phyloP scores from a whole-genome alignment of 2,113 vertebrate genomes.

The Pseudorectes ferrugineus region DNA sequence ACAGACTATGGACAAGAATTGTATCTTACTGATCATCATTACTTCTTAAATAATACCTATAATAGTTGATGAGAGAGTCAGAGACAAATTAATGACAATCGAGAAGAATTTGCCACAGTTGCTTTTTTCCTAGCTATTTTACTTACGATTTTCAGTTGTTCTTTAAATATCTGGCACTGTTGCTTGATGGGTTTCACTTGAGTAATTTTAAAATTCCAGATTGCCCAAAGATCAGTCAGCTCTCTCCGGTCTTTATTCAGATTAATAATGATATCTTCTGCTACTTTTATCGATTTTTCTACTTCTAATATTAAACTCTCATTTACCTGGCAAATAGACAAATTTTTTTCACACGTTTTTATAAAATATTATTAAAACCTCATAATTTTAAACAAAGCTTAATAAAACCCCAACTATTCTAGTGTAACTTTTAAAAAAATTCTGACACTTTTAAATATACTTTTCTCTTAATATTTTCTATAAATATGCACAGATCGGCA shows the following conservation, averaged over 20 bases:
- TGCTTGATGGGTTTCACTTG: conserved; percentile 73
- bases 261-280: conserved; percentile 66
- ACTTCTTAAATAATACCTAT: background rate
- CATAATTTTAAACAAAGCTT: background rate
- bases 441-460: background rate
- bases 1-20: background rate
- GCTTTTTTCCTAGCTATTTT: background rate
- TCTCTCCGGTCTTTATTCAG: conserved; percentile 71
- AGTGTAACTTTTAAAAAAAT: background rate
- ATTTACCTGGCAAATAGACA: conserved; percentile 70
- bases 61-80: background rate
- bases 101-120: background rate
- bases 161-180: conserved; percentile 77
- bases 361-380: background rate
- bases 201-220: conserved; percentile 71
- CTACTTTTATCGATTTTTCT: conserved; percentile 57
- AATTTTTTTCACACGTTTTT: background rate
- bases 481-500: background rate
- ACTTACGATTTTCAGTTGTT: conserved; percentile 78
- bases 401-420: background rate
- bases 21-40: background rate
- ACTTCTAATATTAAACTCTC: conserved; percentile 65
- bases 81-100: background rate
- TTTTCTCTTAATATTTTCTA: background rate
- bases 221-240: conserved; percentile 72